Conservation (phyloP, 2,113 vertebrate genomes). For the Athene cunicularia region DNA sequence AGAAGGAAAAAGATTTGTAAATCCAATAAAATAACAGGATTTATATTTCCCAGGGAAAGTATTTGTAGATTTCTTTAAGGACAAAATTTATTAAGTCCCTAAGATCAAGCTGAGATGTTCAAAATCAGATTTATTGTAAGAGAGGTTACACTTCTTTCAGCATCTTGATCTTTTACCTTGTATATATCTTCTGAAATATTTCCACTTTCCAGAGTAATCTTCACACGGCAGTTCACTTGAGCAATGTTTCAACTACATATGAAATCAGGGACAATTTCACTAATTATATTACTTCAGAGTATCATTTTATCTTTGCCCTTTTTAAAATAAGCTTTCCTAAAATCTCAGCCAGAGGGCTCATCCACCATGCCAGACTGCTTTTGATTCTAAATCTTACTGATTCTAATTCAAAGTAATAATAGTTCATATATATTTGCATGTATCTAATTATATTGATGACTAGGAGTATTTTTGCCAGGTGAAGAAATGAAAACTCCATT, state of each 20-base stretch:
- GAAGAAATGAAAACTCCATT: neutral
- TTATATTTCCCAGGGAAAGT: conserved; percentile 27
- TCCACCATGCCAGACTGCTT: neutral
- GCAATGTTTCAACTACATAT: neutral
- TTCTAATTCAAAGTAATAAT: conserved; percentile 2
- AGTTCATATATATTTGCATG: neutral
- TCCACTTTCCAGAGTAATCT: conserved; percentile 31
- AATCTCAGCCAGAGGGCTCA: neutral
- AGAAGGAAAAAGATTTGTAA: conserved; percentile 27
- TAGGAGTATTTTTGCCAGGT: neutral
- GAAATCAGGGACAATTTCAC: conserved; percentile 45
- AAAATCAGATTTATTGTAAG: conserved; percentile 34
- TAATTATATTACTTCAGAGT: conserved; percentile 35
- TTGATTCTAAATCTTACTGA: conserved; percentile 23
- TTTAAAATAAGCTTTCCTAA: neutral
- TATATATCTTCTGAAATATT: conserved; percentile 54
- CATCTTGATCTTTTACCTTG: conserved; percentile 36
- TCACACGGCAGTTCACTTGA: neutral
- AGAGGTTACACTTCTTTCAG: conserved; percentile 34
- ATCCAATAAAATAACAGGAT: neutral
- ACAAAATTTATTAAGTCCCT: conserved; percentile 43
- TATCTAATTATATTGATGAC: neutral
- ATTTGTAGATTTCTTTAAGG: conserved; percentile 20
- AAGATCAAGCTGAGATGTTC: conserved; percentile 27
- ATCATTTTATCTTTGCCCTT: neutral